Base-by-base conservation (phyloP, 2,797 vertebrate genomes). In the Sciaenops ocellatus region DNA sequence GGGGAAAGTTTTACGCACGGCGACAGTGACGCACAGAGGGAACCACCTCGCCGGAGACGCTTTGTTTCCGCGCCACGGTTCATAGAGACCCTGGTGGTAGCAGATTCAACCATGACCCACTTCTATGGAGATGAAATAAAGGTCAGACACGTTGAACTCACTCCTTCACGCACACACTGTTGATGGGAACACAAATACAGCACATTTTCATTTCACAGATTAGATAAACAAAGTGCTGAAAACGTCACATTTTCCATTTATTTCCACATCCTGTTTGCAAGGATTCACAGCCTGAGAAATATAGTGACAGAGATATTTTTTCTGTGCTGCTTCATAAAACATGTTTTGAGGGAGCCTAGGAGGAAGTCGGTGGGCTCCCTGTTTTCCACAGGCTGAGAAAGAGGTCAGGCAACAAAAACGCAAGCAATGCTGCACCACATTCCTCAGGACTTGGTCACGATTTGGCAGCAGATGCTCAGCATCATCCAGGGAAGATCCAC, bases 11-110 rank as follows among this genome's bases (percentile, higher is more conserved):
- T 91, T 85, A 92, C 89, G 82, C 89, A 46, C 60, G 64, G 76
- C 62, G 66, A 68, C 82, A 26, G 76, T 75, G 90, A 87, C 88
- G 85, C 91, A 76, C 90, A 6, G 51, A 81, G 84, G 86, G 88
- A 88, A 80, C 65, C 65, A 80, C 65, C 65, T 72, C 93, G 90
- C 68, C 90, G 87, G 76, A 94, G 95, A 86, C 95, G 96, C 84
- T 98, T 98, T 87, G 96, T 98, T 24, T 98, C 97, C 0, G 94
- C 95, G 87, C 96, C 97, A n/a, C 96, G 97, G 13, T 99, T 96
- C 85, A 96, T 99, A 90, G 98, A 99, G 93, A 98, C 97, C 5
- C 90, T 99, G 92, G 94, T 97, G 76, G 98, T 99, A 41, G 97
- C 97, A 0, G 98, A 99, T 50, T 89, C 95, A 1, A 96, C 95